Percentiles rank a stretch among this genome's conserved stretches.
These are phyloP conservation scores for Carcharodon carcharias DNA, from an alignment of 2,797 vertebrate species.

Conservation along the genomic window DNA sequence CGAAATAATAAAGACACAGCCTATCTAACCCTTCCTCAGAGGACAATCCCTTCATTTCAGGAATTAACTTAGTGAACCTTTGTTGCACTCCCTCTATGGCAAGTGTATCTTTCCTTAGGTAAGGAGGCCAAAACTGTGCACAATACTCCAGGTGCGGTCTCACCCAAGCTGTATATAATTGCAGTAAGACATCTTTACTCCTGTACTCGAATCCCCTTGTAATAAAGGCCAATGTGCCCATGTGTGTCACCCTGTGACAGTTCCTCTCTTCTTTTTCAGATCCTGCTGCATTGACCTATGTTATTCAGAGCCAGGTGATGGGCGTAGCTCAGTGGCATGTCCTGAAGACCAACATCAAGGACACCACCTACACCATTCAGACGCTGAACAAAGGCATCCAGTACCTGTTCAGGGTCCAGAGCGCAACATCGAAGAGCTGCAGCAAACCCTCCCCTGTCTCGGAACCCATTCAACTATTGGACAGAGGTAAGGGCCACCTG, in stretches of 20 bases:
- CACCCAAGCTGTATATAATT: too few species aligned
- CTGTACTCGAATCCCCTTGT: too few species aligned
- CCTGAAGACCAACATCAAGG: conserved; percentile 70
- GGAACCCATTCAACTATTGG: conserved; percentile 74
- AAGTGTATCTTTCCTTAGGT: too few species aligned
- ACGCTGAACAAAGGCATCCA: conserved; percentile 76
- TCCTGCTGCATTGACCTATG: conserved; percentile 74
- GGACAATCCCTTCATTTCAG: too few species aligned
- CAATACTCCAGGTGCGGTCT: too few species aligned
- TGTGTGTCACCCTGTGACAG: neutral
- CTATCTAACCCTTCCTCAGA: too few species aligned
- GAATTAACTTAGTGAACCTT: too few species aligned
- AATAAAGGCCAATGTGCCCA: too few species aligned
- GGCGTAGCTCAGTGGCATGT: conserved; percentile 87
- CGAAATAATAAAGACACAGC: too few species aligned
- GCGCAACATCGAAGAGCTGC: conserved; percentile 79
- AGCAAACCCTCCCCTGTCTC: conserved; percentile 84
- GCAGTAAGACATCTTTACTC: too few species aligned
- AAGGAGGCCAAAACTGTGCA: too few species aligned
- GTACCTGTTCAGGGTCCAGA: conserved; percentile 84
- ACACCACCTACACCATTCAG: conserved; percentile 67
- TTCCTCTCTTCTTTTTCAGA: conserved; percentile 58
- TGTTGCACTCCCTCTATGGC: too few species aligned
- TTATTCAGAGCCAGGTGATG: conserved; percentile 86
- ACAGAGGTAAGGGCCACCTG: conserved; percentile 62